phyloP scores from a whole-genome alignment of 2,113 vertebrate species.

The Leptosomus discolor region DNA sequence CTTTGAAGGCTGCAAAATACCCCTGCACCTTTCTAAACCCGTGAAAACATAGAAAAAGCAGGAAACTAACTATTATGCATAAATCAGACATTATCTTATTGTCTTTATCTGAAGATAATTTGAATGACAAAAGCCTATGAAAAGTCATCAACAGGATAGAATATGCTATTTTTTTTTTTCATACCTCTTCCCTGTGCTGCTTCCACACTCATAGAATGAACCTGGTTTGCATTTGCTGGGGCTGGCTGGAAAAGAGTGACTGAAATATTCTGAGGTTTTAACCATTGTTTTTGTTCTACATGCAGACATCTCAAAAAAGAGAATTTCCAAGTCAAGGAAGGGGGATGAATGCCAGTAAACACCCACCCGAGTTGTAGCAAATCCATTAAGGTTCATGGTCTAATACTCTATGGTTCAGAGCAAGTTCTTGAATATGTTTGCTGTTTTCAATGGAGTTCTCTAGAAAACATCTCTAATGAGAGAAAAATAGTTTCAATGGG shows the following conservation, averaged over 20 bases:
- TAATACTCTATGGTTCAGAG: background rate
- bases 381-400: background rate
- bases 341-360: background rate
- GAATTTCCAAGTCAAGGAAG: background rate
- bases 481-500: background rate
- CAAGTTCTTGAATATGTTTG: background rate
- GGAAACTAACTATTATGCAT: background rate
- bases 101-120: background rate
- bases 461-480: constrained; percentile 1
- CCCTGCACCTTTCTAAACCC: background rate
- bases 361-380: background rate
- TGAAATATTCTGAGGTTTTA: background rate
- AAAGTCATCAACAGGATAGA: background rate
- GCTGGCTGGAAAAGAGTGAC: background rate
- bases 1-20: background rate
- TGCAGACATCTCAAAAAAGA: background rate
- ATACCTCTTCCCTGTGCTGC: background rate
- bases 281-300: background rate
- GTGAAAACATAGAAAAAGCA: background rate
- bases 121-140: background rate
- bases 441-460: background rate
- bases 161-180: background rate
- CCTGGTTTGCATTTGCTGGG: background rate
- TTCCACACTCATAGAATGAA: background rate
- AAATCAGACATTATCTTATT: background rate